Conservation (phyloP, 2,797 vertebrate genomes). For the Lepilemur septentrionalis region DNA sequence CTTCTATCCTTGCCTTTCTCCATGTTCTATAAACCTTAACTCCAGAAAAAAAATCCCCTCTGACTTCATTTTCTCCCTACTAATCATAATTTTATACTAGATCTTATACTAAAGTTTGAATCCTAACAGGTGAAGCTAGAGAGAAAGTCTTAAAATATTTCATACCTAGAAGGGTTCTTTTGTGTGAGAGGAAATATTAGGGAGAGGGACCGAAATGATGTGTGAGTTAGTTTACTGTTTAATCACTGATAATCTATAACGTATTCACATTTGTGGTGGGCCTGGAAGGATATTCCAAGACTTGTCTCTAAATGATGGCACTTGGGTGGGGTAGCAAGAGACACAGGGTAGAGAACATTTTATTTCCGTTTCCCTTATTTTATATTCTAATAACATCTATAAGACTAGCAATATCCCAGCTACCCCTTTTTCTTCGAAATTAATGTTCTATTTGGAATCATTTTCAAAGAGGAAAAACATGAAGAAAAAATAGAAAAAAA, state of each 20-base stretch:
- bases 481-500: not conserved
- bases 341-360: not conserved
- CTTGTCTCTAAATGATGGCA: not conserved
- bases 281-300: not conserved
- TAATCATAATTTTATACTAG: not conserved
- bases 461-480: slow-evolving; percentile 27
- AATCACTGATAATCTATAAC: not conserved
- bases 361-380: not conserved
- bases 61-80: not conserved
- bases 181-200: not conserved
- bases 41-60: not conserved
- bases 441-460: not conserved
- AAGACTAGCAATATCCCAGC: not conserved
- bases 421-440: not conserved
- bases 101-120: not conserved
- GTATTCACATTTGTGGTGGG: not conserved
- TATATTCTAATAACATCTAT: not conserved
- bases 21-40: not conserved
- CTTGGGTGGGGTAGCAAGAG: not conserved
- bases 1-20: not conserved
- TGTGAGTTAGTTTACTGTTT: not conserved
- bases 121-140: not conserved
- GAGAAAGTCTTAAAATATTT: slow-evolving; percentile 20
- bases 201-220: not conserved
- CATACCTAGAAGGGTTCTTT: not conserved